phyloP scores from a whole-genome alignment of 2,797 vertebrate species.

The Crenichthys baileyi region DNA sequence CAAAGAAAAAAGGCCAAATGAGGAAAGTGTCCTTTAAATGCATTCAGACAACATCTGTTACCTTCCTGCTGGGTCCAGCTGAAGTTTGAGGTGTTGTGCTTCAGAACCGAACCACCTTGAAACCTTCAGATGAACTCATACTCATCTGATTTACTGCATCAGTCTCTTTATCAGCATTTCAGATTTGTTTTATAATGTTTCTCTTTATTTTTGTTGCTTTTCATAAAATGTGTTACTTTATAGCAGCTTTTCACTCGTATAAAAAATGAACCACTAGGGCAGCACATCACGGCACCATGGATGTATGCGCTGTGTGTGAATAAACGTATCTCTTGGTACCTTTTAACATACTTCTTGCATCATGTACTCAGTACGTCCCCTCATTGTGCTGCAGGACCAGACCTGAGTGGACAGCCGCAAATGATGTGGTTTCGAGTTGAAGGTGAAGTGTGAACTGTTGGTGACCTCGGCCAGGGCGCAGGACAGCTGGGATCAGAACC shows the following conservation, averaged over 20 bases:
- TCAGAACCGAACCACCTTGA: background rate
- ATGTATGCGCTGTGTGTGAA: background rate
- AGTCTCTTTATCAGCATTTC: background rate
- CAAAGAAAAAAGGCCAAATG: background rate
- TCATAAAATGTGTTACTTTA: no score
- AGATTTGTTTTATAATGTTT: no score
- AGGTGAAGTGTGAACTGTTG: slow-evolving; percentile 62
- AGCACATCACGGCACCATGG: background rate
- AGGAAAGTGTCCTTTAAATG: background rate
- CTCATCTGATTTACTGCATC: background rate
- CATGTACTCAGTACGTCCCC: slow-evolving; percentile 44
- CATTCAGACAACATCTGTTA: background rate
- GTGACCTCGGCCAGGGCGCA: slow-evolving; percentile 48
- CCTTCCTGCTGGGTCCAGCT: background rate
- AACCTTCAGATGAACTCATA: background rate
- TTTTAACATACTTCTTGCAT: slow-evolving; percentile 45
- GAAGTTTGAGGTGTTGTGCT: background rate
- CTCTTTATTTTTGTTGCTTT: no score
- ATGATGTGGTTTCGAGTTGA: slow-evolving; percentile 65
- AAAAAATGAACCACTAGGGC: background rate
- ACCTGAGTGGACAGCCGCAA: slow-evolving; percentile 31
- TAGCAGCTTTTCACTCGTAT: background rate
- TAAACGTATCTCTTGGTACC: slow-evolving; percentile 24
- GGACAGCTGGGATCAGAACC: slow-evolving; percentile 44
- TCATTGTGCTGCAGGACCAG: slow-evolving; percentile 37